Evolutionary conservation across 1,140 invertebrate species (phyloP), one percentile per base, ranked within the genome.

Genomic region (Zaprionus taronus): DNA sequence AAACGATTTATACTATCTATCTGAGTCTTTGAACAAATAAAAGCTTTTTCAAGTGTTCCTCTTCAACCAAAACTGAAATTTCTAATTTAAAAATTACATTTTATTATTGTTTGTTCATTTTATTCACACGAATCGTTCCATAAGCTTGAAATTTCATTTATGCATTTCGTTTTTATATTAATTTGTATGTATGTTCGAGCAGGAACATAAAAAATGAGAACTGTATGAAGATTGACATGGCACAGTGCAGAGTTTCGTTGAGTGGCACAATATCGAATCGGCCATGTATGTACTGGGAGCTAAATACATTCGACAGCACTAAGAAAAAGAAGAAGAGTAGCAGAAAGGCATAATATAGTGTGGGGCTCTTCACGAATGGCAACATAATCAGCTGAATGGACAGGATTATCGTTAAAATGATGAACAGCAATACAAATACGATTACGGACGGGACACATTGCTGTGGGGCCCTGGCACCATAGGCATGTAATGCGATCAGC

Each of bases 381-480:
- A 28, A 11, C 1, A 17, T n/a, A 7, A 47, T 2, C 9, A 24
- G 11, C 22, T n/a, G 4, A 47, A 6, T 0, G 9, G 41, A 5
- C n/a, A 47, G n/a, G 15, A 17, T 0, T 1, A 47, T 17, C n/a
- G 17, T 47, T 7, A 47, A 5, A 14, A 38, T 14, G 12, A 38
- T 14, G 36, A 38, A 17, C 31, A 34, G 31, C 3, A 34, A 0
- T 11, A 34, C 31, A 11, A 34, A 34, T 9, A 34, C 4, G 31
- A 11, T 34, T 9, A 34, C 31, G 15, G 38, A 15, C 38, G n/a
- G 14, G 38, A 34, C 2, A 11, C 7, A 17, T 47, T 47, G n/a
- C 15, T 6, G 41, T 1, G 80, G 67, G 4, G 60, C 68, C 5
- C 20, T 0, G 3, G 80, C 80, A 15, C 80, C 76, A 14, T 5